A percentile compares a stretch with the other conserved stretches of the same genome.
Conservation (phyloP, 2,113 vertebrate species). For the Nansenia antarctica region DNA sequence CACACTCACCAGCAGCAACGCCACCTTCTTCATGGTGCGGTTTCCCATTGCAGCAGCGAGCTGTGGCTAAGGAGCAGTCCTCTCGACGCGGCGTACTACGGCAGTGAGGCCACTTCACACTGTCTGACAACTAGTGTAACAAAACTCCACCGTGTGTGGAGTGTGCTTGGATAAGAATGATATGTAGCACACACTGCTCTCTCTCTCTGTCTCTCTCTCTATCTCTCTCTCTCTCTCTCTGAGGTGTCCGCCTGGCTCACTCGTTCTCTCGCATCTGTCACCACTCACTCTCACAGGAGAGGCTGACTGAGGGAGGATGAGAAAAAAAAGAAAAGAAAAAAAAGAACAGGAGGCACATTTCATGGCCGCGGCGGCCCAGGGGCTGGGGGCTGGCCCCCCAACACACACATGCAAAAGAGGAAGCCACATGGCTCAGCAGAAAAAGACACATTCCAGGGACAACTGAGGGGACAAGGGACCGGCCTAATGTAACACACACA, state of each 20-base stretch:
- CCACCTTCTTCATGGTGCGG: slow-evolving; percentile 43
- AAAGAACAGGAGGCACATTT: neutral
- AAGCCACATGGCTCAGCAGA: slow-evolving; percentile 22
- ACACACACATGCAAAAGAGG: neutral
- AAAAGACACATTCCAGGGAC: slow-evolving; percentile 16
- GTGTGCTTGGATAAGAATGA: slow-evolving; percentile 3
- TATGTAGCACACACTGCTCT: slow-evolving; percentile 2
- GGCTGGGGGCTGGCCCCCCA: neutral
- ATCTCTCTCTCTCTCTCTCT: neutral
- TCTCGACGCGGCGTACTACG: neutral
- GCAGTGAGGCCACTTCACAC: neutral
- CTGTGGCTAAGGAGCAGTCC: neutral
- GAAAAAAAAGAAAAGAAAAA: neutral
- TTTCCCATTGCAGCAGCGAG: slow-evolving; percentile 31
- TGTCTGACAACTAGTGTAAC: slow-evolving; percentile 2
- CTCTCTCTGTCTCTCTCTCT: neutral
- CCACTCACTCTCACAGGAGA: neutral
- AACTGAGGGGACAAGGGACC: neutral
- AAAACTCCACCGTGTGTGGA: neutral
- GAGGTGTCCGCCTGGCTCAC: neutral
- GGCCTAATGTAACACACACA: neutral
- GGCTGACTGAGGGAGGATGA: neutral
- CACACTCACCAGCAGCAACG: slow-evolving; percentile 45
- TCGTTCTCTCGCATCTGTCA: neutral
- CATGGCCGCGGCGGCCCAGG: neutral